Evolutionary conservation across 2,113 vertebrate species (phyloP), one percentile per base, ranked within the genome.

Genomic region (rat (Rattus norvegicus)): DNA sequence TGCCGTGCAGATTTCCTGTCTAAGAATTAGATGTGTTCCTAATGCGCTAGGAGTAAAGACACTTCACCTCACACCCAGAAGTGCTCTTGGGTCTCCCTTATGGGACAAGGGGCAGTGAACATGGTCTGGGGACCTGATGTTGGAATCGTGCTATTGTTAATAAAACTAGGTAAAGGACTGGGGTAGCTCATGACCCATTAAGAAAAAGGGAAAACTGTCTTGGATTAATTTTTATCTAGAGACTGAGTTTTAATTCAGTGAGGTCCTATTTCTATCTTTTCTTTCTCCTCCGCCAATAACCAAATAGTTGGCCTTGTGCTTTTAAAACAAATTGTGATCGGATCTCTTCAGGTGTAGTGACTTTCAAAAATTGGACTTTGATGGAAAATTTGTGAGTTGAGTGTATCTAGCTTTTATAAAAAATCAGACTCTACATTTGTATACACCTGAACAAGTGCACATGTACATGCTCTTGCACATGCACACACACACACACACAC

Each of bases 1-100:
- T 92, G 67, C 91, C 54, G 14, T 94, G 95, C 93, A 93, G 76
- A 86, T 91, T 77, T 95, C 91, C 95, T 92, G 86, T 93, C 92
- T 89, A 95, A 93, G 90, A 97, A 36, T 84, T 20, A n/a, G 69
- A 24, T 81, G 54, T 33, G 1, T 97, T 90, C 36, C 85, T 95
- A 95, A 93, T 52, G 33, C 92, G 87, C 65, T 76, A 75, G 90
- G 33, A 96, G 69, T 89, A 95, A 94, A 93, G 85, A 75, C 30
- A 92, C n/a, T 94, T 80, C n/a, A 30, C 30, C 91, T 80, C 43
- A 30, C 22, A 80, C 30, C 30, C 16, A 47, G 76, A 91, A 67
- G 73, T 93, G 88, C 86, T 92, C 61, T 96, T 85, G 89, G 73
- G 19, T 81, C 84, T 95, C 63, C 80, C 93, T 70, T 73, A 73